Base-by-base conservation (phyloP, 2,888 invertebrate species). In the Hedya salicella region DNA sequence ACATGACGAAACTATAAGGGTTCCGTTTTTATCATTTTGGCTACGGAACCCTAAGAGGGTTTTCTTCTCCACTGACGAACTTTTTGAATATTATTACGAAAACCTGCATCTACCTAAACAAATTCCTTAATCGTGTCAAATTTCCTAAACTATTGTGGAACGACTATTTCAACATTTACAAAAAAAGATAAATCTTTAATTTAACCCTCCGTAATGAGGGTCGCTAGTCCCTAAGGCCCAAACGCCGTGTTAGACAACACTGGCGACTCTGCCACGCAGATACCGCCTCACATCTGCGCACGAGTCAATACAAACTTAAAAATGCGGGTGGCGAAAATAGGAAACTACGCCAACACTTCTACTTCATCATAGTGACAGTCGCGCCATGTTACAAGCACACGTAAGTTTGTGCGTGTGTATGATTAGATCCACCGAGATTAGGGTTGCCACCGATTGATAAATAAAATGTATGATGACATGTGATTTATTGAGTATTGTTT, bases 391-490 rank as follows among this genome's bases (percentile, higher is more conserved):
- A 39, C 25, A 3, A 5, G 65, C 14, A 53, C 30, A 39, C 11
- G 6, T 60, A 65, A 60, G 19, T 46, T 59, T 44, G 65, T 53
- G 19, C 82, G 82, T 84, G 86, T 85, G 79, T 80, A 88, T 82
- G 88, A 89, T 89, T 87, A 89, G 87, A 89, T 88, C 80, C 79
- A 76, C 79, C 75, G 78, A 84, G 82, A 80, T 82, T 80, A 78
- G 76, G 73, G 76, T 53, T 66, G 78, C 69, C 70, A 67, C 19
- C 60, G 57, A 68, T 62, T 68, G 64, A 63, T 68, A 59, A 61
- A 59, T 59, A 68, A 68, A 66, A 66, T 66, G 66, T 66, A 61
- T 61, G 66, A 66, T 66, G 66, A 66, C 66, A 61, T 61, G 66
- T 66, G 66, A 66, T 66, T 66, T 66, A 66, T 66, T 66, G 66